Evolutionary conservation across 2,888 invertebrate genomes (phyloP).

Genomic region (Sesia apiformis): DNA sequence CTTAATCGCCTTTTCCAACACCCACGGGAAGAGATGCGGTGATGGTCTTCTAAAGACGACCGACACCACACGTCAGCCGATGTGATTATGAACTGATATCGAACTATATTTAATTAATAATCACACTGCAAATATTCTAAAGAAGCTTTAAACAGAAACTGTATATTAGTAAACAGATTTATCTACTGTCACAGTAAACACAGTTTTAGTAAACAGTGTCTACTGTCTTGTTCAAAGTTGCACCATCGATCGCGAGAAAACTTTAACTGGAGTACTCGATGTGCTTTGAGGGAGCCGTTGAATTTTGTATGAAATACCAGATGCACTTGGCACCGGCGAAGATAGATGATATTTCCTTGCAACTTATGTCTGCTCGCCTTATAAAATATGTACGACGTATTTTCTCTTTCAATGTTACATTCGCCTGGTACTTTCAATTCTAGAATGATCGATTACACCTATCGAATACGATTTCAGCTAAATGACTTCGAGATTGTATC

Average conservation of each 20-base stretch:
- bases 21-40: too few species aligned
- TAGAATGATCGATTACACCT: neutral
- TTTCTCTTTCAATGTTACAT: conserved; percentile 12
- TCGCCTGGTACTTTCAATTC: neutral
- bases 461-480: neutral
- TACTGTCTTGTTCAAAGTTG: too few species aligned
- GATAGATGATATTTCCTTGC: conserved; percentile 27
- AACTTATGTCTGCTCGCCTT: conserved; percentile 10
- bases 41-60: too few species aligned
- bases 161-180: too few species aligned
- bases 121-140: too few species aligned
- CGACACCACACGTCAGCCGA: too few species aligned
- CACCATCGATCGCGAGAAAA: neutral
- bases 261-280: conserved; percentile 14
- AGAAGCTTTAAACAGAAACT: too few species aligned
- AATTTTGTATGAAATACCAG: conserved; percentile 49
- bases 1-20: too few species aligned
- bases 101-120: too few species aligned
- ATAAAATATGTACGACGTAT: conserved; percentile 24
- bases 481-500: neutral
- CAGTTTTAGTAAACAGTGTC: too few species aligned
- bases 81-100: too few species aligned
- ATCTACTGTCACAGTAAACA: too few species aligned
- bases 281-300: conserved; percentile 26
- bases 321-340: conserved; percentile 10